Evolutionary conservation across 2,113 vertebrate genomes (phyloP).

Genomic region (Naja naja): DNA sequence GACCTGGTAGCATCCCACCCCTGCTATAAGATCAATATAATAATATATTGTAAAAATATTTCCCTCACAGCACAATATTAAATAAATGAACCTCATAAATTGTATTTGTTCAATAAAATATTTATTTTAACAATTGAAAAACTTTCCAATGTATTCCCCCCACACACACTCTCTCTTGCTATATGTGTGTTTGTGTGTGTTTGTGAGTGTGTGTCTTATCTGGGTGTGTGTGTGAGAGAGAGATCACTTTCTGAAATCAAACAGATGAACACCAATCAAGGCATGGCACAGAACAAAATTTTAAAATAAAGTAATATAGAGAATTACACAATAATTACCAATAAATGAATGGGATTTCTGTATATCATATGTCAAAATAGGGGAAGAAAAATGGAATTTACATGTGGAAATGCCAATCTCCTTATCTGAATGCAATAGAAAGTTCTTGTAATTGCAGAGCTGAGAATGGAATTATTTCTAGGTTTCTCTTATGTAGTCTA

Average conservation of each 20-base stretch:
- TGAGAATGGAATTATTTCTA: not conserved
- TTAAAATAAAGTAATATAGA: not conserved
- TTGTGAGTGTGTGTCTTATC: not conserved
- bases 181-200: not conserved
- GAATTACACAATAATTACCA: not conserved
- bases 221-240: not conserved
- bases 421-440: not conserved
- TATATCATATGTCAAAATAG: not conserved
- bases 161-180: not conserved
- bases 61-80: conserved; percentile 48
- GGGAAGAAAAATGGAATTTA: not conserved
- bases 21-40: conserved; percentile 8
- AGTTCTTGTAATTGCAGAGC: not conserved
- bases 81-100: conserved; percentile 35
- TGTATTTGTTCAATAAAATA: conserved; percentile 42
- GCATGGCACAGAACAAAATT: conserved; percentile 28
- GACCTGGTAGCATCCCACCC: too few species aligned
- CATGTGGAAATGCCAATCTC: not conserved
- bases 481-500: not conserved
- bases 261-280: conserved; percentile 17
- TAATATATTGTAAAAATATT: conserved; percentile 29
- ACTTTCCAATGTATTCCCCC: conserved; percentile 36
- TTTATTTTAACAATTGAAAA: conserved; percentile 28
- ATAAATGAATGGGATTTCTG: not conserved
- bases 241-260: conserved; percentile 38